These are phyloP conservation scores for Solea senegalensis DNA, from an alignment of 2,113 vertebrate genomes.

Conservation along the genomic window DNA sequence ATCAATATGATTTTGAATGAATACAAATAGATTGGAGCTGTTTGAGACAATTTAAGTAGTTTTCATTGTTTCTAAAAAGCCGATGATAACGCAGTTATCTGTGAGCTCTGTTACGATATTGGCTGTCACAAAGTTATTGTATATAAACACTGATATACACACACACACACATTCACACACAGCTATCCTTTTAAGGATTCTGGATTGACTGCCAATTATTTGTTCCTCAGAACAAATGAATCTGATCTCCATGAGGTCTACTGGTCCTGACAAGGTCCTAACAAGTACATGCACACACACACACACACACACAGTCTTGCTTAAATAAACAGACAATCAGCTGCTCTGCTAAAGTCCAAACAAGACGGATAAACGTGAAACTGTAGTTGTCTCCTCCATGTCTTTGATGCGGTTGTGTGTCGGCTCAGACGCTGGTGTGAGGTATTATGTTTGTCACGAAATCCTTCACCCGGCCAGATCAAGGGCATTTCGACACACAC, in stretches of 20 bases:
- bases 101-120: neutral
- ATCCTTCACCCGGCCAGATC: constrained; percentile 48
- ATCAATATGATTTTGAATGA: too few relatives aligned
- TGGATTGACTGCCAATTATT: too few relatives aligned
- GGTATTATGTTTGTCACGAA: constrained; percentile 59
- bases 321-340: constrained; percentile 46
- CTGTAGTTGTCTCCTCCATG: constrained; percentile 19
- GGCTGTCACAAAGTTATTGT: neutral
- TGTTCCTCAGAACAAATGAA: too few relatives aligned
- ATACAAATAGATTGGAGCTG: too few relatives aligned
- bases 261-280: neutral
- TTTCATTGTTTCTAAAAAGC: too few relatives aligned
- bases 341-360: constrained; percentile 48
- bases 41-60: too few relatives aligned
- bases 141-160: neutral
- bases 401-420: constrained; percentile 54
- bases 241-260: too few relatives aligned
- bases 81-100: too few relatives aligned
- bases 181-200: too few relatives aligned
- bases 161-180: neutral
- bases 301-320: constrained; percentile 17
- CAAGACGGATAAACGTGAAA: constrained; percentile 60
- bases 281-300: constrained; percentile 11
- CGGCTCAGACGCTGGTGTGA: constrained; percentile 51
- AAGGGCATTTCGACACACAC: constrained; percentile 45